These are phyloP conservation scores for Burhinus oedicnemus DNA, from an alignment of 2,113 vertebrate species.

Conservation along the genomic window DNA sequence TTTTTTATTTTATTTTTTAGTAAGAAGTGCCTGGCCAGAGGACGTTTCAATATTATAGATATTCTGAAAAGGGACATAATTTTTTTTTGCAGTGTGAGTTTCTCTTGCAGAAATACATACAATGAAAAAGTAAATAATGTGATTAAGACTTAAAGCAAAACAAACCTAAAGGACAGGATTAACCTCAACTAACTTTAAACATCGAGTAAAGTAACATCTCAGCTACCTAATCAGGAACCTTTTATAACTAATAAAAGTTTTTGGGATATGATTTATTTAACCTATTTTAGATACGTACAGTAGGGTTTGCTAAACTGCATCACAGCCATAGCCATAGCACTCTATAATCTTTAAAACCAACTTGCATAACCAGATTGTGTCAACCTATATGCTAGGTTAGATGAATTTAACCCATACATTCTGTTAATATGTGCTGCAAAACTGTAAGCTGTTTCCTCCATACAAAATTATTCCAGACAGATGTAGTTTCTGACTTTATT, in stretches of 20 bases:
- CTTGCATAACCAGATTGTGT: neutral
- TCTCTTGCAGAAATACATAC: neutral
- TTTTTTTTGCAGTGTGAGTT: neutral
- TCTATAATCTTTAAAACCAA: neutral
- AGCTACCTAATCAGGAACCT: neutral
- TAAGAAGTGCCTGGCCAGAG: neutral
- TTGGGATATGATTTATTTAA: neutral
- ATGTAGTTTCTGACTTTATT: neutral
- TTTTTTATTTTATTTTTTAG: neutral
- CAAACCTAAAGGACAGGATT: neutral
- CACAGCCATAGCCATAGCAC: neutral
- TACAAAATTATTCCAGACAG: neutral
- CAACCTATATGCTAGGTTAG: neutral
- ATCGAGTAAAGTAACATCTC: neutral
- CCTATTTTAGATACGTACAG: neutral
- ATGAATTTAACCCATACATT: neutral
- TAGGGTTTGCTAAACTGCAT: neutral
- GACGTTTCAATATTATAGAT: neutral
- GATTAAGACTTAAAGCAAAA: conserved; percentile 34
- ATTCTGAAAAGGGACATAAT: neutral
- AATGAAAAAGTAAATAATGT: neutral
- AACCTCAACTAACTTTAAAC: neutral
- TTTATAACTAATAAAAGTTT: neutral
- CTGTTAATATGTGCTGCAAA: neutral
- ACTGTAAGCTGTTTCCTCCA: neutral